Percentiles rank a stretch among this genome's conserved stretches.
Conservation (phyloP, 1,140 invertebrate species). For the Pseudomyrmex concolor region DNA sequence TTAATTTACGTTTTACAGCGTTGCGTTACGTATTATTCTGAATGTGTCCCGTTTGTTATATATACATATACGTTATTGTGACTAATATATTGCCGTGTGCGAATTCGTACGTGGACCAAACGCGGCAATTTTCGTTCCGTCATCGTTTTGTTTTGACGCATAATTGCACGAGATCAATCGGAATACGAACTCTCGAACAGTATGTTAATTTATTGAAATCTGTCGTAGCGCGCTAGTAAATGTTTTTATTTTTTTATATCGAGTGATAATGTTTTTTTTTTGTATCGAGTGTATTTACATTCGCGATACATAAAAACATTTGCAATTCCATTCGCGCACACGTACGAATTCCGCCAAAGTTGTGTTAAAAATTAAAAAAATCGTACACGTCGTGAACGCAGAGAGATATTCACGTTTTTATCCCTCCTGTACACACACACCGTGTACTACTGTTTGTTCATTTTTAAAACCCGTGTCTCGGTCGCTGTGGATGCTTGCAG, state of each 20-base stretch:
- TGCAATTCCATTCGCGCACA: constrained; percentile 14
- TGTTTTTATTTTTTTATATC: neutral
- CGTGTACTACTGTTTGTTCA: constrained; percentile 25
- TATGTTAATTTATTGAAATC: constrained; percentile 21
- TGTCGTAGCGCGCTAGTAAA: neutral
- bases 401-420: constrained; percentile 8
- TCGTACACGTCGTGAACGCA: neutral
- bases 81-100: constrained; percentile 24
- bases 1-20: constrained; percentile 55
- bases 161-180: neutral
- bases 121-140: neutral
- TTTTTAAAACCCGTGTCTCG: constrained; percentile 68
- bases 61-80: constrained; percentile 10
- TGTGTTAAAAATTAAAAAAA: constrained; percentile 37
- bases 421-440: neutral
- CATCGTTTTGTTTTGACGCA: neutral
- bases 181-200: neutral
- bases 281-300: neutral
- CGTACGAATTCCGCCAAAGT: constrained; percentile 44
- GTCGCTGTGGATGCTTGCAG: constrained; percentile 90
- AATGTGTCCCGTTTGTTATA: neutral
- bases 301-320: neutral
- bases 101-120: constrained; percentile 42
- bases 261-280: no score
- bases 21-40: neutral